Evolutionary conservation across 2,888 invertebrate genomes (phyloP).

Genomic region (Brenthis daphne): DNA sequence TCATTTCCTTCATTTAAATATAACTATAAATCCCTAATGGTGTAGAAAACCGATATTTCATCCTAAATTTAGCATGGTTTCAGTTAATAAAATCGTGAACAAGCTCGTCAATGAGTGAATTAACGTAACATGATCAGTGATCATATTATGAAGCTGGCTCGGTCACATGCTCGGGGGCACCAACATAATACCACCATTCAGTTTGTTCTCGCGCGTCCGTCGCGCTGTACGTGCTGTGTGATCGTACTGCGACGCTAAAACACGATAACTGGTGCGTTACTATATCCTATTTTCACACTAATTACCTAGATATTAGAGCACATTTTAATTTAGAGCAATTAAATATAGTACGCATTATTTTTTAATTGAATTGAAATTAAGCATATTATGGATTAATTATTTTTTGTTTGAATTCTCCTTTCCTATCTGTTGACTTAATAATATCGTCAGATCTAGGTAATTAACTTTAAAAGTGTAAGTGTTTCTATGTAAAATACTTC

Average conservation of each 20-base stretch:
- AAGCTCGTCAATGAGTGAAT: slow-evolving; percentile 46
- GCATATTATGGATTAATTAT: slow-evolving; percentile 4
- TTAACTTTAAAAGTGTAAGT: slow-evolving; percentile 8
- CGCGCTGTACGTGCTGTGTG: slow-evolving; percentile 63
- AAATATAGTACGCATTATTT: not conserved
- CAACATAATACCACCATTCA: slow-evolving; percentile 61
- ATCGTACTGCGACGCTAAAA: slow-evolving; percentile 45
- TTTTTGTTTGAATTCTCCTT: slow-evolving; percentile 25
- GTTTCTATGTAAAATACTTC: slow-evolving; percentile 6
- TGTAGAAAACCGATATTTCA: not conserved
- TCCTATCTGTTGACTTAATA: slow-evolving; percentile 29
- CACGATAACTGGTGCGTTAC: slow-evolving; percentile 64
- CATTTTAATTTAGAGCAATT: slow-evolving; percentile 16
- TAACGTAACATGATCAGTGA: slow-evolving; percentile 59
- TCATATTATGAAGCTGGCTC: slow-evolving; percentile 54
- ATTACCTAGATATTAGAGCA: slow-evolving; percentile 8
- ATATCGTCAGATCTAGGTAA: slow-evolving; percentile 19
- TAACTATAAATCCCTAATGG: too few species aligned
- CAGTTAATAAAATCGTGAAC: slow-evolving; percentile 14
- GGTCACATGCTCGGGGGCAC: slow-evolving; percentile 72
- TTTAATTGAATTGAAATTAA: slow-evolving; percentile 16
- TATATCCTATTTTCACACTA: slow-evolving; percentile 34
- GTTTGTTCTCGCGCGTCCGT: slow-evolving; percentile 65
- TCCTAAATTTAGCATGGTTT: not conserved
- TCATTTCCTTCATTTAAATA: too few species aligned